phyloP scores from a whole-genome alignment of 2,888 invertebrate genomes.

The Polyploca ridens region DNA sequence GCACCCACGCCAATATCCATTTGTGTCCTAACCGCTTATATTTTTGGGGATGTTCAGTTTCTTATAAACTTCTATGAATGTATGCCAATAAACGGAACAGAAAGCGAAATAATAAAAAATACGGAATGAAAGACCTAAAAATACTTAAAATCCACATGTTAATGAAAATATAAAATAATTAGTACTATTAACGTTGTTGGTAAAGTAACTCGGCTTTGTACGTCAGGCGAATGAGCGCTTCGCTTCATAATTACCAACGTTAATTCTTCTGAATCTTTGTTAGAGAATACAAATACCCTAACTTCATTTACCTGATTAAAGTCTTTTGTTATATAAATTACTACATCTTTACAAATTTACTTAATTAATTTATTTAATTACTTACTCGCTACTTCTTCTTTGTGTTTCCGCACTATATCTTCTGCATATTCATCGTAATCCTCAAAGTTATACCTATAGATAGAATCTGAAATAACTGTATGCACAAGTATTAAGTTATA shows the following conservation, averaged over 20 bases:
- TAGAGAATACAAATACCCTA: constrained; percentile 16
- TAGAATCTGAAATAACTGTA: background rate
- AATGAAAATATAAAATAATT: too few species aligned
- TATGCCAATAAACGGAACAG: constrained; percentile 15
- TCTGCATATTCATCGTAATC: background rate
- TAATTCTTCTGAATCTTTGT: constrained; percentile 34
- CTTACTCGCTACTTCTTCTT: background rate
- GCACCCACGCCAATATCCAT: background rate
- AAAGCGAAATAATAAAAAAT: too few species aligned
- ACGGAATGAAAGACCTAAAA: too few species aligned
- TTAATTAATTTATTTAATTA: background rate
- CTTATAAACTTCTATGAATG: too few species aligned
- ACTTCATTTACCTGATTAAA: background rate
- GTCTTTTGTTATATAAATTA: too few species aligned
- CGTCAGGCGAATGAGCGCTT: constrained; percentile 45
- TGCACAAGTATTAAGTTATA: background rate
- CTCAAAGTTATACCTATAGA: background rate
- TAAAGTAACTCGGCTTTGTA: constrained; percentile 29
- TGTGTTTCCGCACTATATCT: background rate
- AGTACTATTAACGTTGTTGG: background rate
- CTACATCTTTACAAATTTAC: background rate
- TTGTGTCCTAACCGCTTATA: background rate
- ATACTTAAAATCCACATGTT: too few species aligned
- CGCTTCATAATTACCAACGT: constrained; percentile 44
- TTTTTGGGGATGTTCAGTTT: background rate